Base-by-base conservation (phyloP, 2,797 vertebrate species). In the Arremon aurantiirostris region DNA sequence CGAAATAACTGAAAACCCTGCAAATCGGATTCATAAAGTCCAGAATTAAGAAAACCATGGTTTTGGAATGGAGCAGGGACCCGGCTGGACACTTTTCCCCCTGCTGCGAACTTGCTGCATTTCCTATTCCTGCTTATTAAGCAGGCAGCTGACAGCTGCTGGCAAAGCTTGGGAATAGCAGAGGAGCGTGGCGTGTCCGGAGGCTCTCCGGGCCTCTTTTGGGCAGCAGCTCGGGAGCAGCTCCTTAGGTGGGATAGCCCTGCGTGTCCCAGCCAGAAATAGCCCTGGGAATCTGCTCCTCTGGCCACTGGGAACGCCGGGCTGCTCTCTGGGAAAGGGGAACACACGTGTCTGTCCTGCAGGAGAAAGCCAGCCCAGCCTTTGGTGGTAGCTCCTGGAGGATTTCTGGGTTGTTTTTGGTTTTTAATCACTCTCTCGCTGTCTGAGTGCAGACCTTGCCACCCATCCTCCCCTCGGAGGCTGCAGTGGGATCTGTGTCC, bases 221-320 rank as follows among this genome's bases (percentile, higher is more conserved):
- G 92, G 95, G 61, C 69, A 96, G 94, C 52, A 30, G 92, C 5
- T 41, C 46, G 3, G 71, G 89, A 59, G 81, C 37, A 24, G 93
- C 91, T 93, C 89, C 93, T 79, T 30, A 57, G 85, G 61, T 52
- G 35, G 76, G 83, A 72, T 52, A 44, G 59, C 57, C 92, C 61
- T 57, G 90, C 6, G 0, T 66, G 76, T 55, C 65, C 73, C 71
- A 11, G 70, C 97, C 90, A 89, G 83, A 97, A 98, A 98, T 97
- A 98, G 95, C 92, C 20, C 63, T n/a, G 79, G 24, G 27, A 39
- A 41, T n/a, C 42, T 44, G 12, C 57, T 76, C 34, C 71, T 82
- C 2, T 28, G 53, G 34, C 37, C 1, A 3, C 1, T 72, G 75
- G 66, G 79, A 86, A 34, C 0, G 39, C 30, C 56, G 65, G 22